Conservation (phyloP, 2,888 invertebrate species). For the Sinotaia quadrata region DNA sequence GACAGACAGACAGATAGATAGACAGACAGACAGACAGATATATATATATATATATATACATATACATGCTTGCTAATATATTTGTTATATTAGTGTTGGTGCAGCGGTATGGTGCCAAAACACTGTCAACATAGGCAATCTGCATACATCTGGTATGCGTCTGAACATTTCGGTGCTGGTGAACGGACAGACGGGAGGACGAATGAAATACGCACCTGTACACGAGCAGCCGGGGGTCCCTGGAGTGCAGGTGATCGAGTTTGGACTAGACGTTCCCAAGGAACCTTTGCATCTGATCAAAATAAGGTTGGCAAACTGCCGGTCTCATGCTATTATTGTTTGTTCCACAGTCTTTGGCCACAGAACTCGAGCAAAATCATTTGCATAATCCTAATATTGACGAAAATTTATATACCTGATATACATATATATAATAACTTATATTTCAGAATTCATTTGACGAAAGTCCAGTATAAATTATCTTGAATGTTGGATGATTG, state of each 20-base stretch:
- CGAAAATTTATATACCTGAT: no score
- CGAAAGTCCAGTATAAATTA: no score
- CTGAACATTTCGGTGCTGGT: conserved; percentile 23
- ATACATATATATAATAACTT: no score
- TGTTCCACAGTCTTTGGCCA: no score
- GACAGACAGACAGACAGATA: no score
- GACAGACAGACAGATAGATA: no score
- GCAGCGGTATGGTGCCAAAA: conserved; percentile 4
- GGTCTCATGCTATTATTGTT: no score
- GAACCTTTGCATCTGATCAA: not conserved
- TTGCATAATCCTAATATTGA: no score
- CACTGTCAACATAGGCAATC: conserved; percentile 8
- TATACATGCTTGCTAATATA: not conserved
- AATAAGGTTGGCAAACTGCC: conserved; percentile 7
- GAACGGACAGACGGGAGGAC: not conserved
- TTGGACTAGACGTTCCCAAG: conserved; percentile 6
- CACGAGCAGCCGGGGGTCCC: not conserved
- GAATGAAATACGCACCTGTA: conserved; percentile 1
- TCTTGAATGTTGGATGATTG: no score
- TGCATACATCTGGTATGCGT: conserved; percentile 1
- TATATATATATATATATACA: no score
- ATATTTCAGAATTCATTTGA: no score
- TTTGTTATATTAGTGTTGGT: conserved; percentile 2
- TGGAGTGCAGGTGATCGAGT: not conserved
- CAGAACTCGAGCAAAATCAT: no score